Evolutionary conservation across 2,888 invertebrate species (phyloP).

Genomic region (Augiades crinisus): DNA sequence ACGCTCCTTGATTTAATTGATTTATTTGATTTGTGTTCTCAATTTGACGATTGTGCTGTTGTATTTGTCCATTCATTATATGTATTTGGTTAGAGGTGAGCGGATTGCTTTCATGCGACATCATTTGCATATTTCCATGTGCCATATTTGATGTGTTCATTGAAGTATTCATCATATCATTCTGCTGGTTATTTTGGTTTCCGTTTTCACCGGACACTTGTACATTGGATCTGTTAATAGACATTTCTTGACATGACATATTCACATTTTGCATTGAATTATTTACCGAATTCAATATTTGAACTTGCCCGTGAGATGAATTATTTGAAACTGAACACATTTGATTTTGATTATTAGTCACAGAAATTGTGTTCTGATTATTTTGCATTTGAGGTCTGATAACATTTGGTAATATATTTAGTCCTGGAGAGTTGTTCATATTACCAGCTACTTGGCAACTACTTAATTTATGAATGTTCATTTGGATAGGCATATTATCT

Average conservation of each 20-base stretch:
- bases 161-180: conserved; percentile 53
- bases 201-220: conserved; percentile 55
- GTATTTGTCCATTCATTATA: conserved; percentile 75
- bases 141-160: conserved; percentile 57
- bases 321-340: conserved; percentile 65
- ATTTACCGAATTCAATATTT: conserved; percentile 67
- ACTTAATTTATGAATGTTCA: conserved; percentile 68
- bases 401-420: conserved; percentile 68
- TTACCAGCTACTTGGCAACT: conserved; percentile 70
- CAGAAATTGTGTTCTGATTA: conserved; percentile 60
- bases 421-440: conserved; percentile 58
- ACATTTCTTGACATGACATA: conserved; percentile 66
- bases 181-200: conserved; percentile 56
- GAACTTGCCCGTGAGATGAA: conserved; percentile 61
- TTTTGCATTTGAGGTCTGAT: conserved; percentile 64
- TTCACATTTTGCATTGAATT: conserved; percentile 67
- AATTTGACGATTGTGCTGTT: conserved; percentile 59
- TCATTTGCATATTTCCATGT: conserved; percentile 67
- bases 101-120: conserved; percentile 63
- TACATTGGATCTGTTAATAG: conserved; percentile 61
- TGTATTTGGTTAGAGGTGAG: conserved; percentile 68
- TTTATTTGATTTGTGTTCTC: conserved; percentile 63
- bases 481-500: conserved; percentile 58
- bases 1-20: conserved; percentile 54
- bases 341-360: conserved; percentile 65